phyloP scores from a whole-genome alignment of 1,140 invertebrate genomes.

The Gerris buenoi region DNA sequence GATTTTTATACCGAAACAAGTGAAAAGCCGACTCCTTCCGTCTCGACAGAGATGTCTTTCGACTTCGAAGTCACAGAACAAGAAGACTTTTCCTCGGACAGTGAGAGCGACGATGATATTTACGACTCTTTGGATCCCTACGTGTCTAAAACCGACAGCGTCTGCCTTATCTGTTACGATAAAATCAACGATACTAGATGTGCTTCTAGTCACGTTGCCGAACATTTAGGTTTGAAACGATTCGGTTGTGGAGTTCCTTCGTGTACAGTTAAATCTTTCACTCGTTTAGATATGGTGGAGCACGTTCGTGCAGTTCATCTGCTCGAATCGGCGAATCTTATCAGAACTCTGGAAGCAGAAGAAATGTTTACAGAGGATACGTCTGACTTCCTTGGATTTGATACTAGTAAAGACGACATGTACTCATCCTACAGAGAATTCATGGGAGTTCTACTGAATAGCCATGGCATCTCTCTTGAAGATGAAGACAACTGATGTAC shows the following conservation, averaged over 20 bases:
- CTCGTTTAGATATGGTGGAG: not conserved
- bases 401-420: not conserved
- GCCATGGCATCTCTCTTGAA: not conserved
- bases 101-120: not conserved
- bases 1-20: not conserved
- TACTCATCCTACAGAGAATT: not conserved
- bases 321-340: not conserved
- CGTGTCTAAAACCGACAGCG: not conserved
- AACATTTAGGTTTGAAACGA: not conserved
- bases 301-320: not conserved
- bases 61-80: not conserved
- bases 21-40: not conserved
- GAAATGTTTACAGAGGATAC: not conserved
- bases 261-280: not conserved
- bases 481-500: no score
- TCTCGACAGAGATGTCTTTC: not conserved
- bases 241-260: not conserved
- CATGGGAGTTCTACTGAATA: not conserved
- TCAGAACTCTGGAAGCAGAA: not conserved
- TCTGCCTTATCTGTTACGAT: not conserved
- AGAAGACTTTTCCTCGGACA: not conserved
- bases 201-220: not conserved
- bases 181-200: not conserved
- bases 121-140: not conserved
- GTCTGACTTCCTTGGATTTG: not conserved